Evolutionary conservation across 2,113 vertebrate species (phyloP).

Genomic region (Andinoacara biseriatus): DNA sequence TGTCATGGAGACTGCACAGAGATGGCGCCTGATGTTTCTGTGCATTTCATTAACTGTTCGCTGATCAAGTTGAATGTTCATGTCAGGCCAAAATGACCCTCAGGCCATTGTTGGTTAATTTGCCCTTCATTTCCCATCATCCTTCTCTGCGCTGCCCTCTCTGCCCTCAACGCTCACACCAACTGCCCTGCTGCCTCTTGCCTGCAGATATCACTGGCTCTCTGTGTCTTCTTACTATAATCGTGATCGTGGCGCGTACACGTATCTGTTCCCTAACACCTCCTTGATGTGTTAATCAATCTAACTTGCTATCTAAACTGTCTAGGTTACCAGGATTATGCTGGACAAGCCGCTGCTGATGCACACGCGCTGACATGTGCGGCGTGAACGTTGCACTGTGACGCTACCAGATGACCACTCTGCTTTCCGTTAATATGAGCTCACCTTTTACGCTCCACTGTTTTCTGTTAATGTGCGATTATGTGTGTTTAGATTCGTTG

Average conservation of each 20-base stretch:
- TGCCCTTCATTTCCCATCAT: background rate
- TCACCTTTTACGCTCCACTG: slow-evolving; percentile 31
- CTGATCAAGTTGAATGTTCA: background rate
- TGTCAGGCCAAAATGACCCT: background rate
- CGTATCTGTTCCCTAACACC: too few species aligned
- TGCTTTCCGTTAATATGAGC: slow-evolving; percentile 28
- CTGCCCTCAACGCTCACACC: background rate
- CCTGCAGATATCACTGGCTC: background rate
- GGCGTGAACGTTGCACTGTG: slow-evolving; percentile 1
- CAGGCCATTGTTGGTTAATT: background rate
- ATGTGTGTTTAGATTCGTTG: slow-evolving; percentile 79
- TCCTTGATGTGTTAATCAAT: too few species aligned
- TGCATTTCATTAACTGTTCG: background rate
- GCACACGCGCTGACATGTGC: slow-evolving; percentile 21
- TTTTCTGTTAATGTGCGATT: slow-evolving; percentile 25
- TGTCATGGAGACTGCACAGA: too few species aligned
- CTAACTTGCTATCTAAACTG: too few species aligned
- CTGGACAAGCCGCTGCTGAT: background rate
- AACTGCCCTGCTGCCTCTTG: background rate
- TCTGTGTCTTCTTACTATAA: background rate
- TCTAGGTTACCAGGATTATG: too few species aligned
- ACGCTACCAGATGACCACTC: background rate
- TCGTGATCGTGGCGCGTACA: too few species aligned
- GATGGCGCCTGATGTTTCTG: too few species aligned
- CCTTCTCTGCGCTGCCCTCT: background rate